Evolutionary conservation across 2,888 invertebrate genomes (phyloP).

Genomic region (Heliconius erato): DNA sequence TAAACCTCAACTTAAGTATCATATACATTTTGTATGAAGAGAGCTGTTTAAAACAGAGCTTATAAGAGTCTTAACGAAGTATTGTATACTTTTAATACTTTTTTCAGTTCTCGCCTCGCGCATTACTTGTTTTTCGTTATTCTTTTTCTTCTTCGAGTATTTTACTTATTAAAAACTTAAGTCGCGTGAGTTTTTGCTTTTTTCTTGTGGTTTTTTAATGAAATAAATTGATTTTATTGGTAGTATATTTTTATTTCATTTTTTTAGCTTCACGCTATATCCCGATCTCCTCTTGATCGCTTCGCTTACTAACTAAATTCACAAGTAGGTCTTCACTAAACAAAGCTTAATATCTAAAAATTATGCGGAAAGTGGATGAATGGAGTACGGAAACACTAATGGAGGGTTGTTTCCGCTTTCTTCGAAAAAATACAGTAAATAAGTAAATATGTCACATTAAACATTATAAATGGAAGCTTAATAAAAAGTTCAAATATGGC

Average conservation of each 20-base stretch:
- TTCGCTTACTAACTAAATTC: neutral
- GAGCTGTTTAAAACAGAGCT: slow-evolving; percentile 16
- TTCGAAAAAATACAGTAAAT: neutral
- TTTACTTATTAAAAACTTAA: slow-evolving; percentile 11
- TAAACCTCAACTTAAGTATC: neutral
- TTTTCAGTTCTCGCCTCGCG: slow-evolving; percentile 24
- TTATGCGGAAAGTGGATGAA: neutral
- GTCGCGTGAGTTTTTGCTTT: neutral
- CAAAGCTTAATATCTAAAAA: neutral
- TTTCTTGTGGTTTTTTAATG: neutral
- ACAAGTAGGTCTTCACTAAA: too few species aligned
- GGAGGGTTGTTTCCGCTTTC: neutral
- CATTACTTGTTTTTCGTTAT: neutral
- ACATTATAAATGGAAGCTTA: too few species aligned
- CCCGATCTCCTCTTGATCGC: neutral
- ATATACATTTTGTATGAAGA: neutral
- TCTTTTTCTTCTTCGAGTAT: slow-evolving; percentile 1
- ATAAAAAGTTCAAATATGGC: neutral
- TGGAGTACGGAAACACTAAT: neutral
- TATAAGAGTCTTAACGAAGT: slow-evolving; percentile 16
- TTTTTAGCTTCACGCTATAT: neutral
- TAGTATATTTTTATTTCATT: neutral
- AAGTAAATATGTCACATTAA: neutral
- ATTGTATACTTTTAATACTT: slow-evolving; percentile 22
- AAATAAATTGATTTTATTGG: neutral